phyloP scores from a whole-genome alignment of 2,113 vertebrate species.

The Jacana jacana region DNA sequence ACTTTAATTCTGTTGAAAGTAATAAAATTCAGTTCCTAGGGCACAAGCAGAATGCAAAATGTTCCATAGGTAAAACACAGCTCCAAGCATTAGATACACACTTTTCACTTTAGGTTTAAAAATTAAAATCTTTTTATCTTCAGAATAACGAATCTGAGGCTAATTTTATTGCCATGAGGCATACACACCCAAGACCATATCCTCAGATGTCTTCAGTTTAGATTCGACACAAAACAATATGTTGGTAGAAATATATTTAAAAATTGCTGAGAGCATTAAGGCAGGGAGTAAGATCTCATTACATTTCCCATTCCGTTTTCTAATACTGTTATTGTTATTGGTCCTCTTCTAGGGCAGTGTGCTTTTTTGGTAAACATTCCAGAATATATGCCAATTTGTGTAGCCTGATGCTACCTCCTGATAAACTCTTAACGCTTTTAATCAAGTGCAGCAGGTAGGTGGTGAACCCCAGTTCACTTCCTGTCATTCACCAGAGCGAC shows the following conservation, averaged over 20 bases:
- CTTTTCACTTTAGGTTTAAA: background rate
- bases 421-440: background rate
- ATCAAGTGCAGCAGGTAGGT: background rate
- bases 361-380: background rate
- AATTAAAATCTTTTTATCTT: background rate
- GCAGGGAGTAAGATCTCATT: background rate
- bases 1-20: background rate
- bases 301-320: background rate
- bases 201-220: background rate
- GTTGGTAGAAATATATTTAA: background rate
- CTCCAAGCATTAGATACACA: background rate
- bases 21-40: background rate
- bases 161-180: background rate
- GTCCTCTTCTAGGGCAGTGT: background rate
- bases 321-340: background rate
- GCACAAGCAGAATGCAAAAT: background rate
- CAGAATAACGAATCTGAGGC: background rate
- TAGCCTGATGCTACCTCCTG: background rate
- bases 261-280: background rate
- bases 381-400: background rate
- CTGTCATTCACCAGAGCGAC: accelerated
- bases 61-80: background rate
- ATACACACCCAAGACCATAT: background rate
- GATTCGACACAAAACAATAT: background rate
- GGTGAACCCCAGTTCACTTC: background rate